A percentile compares a stretch with the other conserved stretches of the same genome.
Evolutionary conservation across 2,113 vertebrate genomes (phyloP).

Genomic region (Uropsilus gracilis): DNA sequence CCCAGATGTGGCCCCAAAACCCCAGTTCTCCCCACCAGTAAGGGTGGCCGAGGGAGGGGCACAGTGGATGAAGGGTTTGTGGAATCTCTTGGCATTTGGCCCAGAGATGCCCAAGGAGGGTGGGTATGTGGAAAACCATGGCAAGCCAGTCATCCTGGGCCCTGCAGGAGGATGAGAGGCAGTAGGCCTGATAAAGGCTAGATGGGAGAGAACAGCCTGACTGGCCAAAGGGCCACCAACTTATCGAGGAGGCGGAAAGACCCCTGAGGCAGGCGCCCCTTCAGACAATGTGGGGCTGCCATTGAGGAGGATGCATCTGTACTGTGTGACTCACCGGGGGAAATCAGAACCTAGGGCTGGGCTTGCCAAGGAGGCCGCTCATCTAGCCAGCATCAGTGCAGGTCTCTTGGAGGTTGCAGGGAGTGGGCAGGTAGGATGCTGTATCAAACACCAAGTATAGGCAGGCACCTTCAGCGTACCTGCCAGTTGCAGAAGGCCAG

Average conservation of each 20-base stretch:
- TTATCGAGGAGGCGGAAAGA: background rate
- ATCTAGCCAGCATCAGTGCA: fast-evolving
- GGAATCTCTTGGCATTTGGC: background rate
- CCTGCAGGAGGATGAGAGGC: background rate
- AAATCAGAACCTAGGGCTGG: background rate
- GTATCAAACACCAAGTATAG: background rate
- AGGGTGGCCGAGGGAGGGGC: background rate
- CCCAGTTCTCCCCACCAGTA: background rate
- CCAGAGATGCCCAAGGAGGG: background rate
- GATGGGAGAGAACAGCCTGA: background rate
- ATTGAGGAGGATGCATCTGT: background rate
- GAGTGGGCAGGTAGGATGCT: background rate
- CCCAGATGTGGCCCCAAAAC: background rate
- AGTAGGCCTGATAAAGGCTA: background rate
- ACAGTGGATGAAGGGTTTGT: background rate
- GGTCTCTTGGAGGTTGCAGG: background rate
- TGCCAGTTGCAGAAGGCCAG: background rate
- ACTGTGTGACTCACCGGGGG: background rate
- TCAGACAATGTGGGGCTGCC: background rate
- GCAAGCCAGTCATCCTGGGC: background rate
- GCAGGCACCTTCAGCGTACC: background rate
- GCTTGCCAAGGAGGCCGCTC: background rate
- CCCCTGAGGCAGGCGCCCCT: background rate
- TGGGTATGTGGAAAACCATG: background rate
- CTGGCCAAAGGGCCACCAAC: background rate